A percentile compares a stretch with the other conserved stretches of the same genome.
Conservation (phyloP, 1,140 invertebrate species). For the Berghia stephanieae region DNA sequence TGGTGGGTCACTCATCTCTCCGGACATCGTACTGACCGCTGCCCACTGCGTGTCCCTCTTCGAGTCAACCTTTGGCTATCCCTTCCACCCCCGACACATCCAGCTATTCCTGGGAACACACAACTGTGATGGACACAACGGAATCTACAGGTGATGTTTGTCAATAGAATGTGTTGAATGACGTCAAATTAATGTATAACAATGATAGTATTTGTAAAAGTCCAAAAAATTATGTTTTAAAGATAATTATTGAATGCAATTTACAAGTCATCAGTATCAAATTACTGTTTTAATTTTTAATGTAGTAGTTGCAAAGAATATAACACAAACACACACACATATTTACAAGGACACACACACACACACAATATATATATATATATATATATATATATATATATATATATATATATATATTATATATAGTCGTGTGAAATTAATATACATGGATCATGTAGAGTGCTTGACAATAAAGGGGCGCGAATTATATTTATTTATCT, state of each 20-base stretch:
- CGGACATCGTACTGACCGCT: constrained; percentile 49
- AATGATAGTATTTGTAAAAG: constrained; percentile 8
- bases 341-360: neutral
- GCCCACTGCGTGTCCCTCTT: constrained; percentile 53
- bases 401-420: constrained; percentile 8
- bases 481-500: too few relatives aligned
- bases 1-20: constrained; percentile 48
- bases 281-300: too few relatives aligned
- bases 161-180: neutral
- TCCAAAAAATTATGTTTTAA: too few relatives aligned
- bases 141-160: constrained; percentile 23
- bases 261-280: too few relatives aligned
- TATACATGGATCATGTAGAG: too few relatives aligned
- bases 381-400: neutral
- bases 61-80: constrained; percentile 40
- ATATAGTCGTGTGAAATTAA: too few relatives aligned
- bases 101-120: constrained; percentile 46
- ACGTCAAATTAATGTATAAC: neutral
- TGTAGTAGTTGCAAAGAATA: neutral
- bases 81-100: constrained; percentile 39
- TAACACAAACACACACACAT: neutral
- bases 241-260: too few relatives aligned
- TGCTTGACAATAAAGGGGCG: too few relatives aligned
- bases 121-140: constrained; percentile 44
- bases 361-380: neutral